Evolutionary conservation across 2,888 invertebrate species (phyloP), one percentile per base, ranked within the genome.

Genomic region (Eupithecia tripunctaria): DNA sequence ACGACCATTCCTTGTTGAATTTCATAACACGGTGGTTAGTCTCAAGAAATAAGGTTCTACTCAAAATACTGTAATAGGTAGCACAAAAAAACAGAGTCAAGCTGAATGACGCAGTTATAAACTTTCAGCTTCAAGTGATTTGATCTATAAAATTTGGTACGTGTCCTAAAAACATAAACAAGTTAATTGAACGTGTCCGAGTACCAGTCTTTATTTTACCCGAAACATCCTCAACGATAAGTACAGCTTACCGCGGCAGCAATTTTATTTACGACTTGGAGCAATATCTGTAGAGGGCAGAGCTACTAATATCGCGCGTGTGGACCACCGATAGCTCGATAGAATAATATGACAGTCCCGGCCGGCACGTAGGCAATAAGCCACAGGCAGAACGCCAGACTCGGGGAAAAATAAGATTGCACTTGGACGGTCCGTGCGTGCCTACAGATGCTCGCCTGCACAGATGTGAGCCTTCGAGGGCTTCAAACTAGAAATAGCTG

Each of bases 301-400:
- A 74, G 82, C 88, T 89, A 92, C 92, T 93, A 93, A 94, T 94
- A 94, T 91, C 87, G 87, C 86, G 86, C 85, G 92, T 89, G 90
- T 92, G 92, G 89, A 83, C 83, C 86, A 82, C 88, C 92, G 93
- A 94, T 93, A 93, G 92, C 86, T 88, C 91, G 91, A 93, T 94
- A 91, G 94, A 93, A 93, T 94, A 94, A 94, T 94, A 94, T 93
- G 94, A 92, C 91, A 89, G 89, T 88, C 83, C 68, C 88, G 87
- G 86, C 85, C 86, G 90, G 92, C 94, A 94, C 94, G 94, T 94
- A 94, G 92, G 93, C 94, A 94, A 94, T 94, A 94, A 94, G 93
- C 92, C 89, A 85, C 89, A 88, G 91, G 90, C 92, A 89, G 86
- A 84, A 86, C 85, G 91, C 92, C 89, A 89, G 88, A 86, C 84